Conservation (phyloP, 37 sponge, comb jelly and placozoan genomes). For the Chondrilla cf. caribensis region DNA sequence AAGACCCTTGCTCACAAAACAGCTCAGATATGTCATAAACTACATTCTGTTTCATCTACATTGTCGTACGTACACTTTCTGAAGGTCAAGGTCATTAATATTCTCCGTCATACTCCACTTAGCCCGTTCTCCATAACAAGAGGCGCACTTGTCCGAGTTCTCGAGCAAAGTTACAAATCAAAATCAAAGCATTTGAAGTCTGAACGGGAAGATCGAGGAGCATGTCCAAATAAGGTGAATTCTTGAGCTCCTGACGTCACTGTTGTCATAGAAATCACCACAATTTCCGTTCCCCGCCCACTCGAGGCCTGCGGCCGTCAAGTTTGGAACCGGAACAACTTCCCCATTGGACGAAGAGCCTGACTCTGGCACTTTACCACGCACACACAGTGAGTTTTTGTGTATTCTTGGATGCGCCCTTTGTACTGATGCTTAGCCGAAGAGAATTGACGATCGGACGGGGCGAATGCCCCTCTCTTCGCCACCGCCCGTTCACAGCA, state of each 20-base stretch:
- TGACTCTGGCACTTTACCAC: conserved; percentile 32
- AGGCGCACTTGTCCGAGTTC: too few relatives aligned
- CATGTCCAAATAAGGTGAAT: conserved; percentile 13
- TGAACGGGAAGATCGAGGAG: too few relatives aligned
- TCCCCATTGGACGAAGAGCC: conserved; percentile 34
- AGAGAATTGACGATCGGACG: neutral
- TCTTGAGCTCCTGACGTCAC: conserved; percentile 12
- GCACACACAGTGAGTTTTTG: conserved; percentile 27
- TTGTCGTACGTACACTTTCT: too few relatives aligned
- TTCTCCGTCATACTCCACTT: too few relatives aligned
- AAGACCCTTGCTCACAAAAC: too few relatives aligned
- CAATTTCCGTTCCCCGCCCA: conserved; percentile 29
- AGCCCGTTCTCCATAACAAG: too few relatives aligned
- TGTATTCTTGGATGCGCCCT: conserved; percentile 19
- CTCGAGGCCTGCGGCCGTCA: neutral
- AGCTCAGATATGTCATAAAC: too few relatives aligned
- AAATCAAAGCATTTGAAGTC: too few relatives aligned
- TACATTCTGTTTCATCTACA: too few relatives aligned
- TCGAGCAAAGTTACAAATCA: too few relatives aligned
- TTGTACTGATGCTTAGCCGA: neutral
- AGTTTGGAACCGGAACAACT: conserved; percentile 27
- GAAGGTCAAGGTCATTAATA: too few relatives aligned
- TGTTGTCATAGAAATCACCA: conserved; percentile 7
- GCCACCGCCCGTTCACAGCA: neutral
- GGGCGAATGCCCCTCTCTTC: neutral